Evolutionary conservation across 53 echinoderm and acorn worm species (phyloP).

Genomic region (Henricia sp.): DNA sequence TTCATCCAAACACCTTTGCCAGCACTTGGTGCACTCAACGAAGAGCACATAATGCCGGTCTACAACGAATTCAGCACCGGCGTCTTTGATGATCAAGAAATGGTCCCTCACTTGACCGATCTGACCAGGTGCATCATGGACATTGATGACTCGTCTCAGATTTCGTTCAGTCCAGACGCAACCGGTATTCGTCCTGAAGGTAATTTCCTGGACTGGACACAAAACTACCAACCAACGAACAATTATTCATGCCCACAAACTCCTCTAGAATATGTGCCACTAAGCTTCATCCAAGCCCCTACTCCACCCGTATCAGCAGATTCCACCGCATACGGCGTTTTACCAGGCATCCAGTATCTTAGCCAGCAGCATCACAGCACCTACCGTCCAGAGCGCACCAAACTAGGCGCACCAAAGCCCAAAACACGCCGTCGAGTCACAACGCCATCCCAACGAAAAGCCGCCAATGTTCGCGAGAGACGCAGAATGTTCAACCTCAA

Average conservation of each 20-base stretch:
- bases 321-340: neutral
- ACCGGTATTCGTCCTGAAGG: neutral
- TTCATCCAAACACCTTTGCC: neutral
- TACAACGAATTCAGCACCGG: slow-evolving; percentile 15
- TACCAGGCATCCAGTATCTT: neutral
- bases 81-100: neutral
- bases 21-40: neutral
- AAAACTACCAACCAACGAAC: neutral
- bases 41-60: slow-evolving; percentile 1
- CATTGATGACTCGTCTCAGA: slow-evolving; percentile 18
- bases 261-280: neutral
- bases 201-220: neutral
- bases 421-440: slow-evolving; percentile 78
- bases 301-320: neutral
- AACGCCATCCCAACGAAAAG: slow-evolving; percentile 80
- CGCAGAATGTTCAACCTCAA: slow-evolving; percentile 88
- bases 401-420: neutral
- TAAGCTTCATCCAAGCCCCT: neutral
- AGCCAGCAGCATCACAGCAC: neutral
- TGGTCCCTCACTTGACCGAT: slow-evolving; percentile 8
- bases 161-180: slow-evolving; percentile 14
- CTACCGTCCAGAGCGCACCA: neutral
- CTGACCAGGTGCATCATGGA: slow-evolving; percentile 13
- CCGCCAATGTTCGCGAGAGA: slow-evolving; percentile 89
- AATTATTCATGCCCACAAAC: neutral